Evolutionary conservation across 2,888 invertebrate species (phyloP), one percentile per base, ranked within the genome.

Genomic region (Trichogramma dendrolimi): DNA sequence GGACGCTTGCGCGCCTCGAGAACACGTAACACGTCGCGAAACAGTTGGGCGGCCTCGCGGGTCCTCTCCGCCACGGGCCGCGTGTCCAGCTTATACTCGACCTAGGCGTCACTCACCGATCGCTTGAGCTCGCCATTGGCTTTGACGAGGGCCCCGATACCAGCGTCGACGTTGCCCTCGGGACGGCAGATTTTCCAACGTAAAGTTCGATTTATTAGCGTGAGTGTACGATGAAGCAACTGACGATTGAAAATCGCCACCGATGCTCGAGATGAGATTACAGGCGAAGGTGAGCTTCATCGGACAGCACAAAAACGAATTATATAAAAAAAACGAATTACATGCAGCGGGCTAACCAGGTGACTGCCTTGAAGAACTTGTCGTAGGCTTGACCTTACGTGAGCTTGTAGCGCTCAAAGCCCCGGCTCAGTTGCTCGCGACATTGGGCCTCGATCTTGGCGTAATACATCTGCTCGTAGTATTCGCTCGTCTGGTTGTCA

Each of bases 271-370:
- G 10, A 83, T 82, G 14, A 92, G 79, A 67, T 90, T 86, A 74
- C 94, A 94, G 7, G 91, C 83, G 66, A 87, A 84, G 7, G 85
- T 84, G 46, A 90, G 74, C 69, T 86, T 87, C 81, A 93, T 84
- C 0, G 91, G 90, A 87, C 87, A 87, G 73, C 94, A 94, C 0
- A 92, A 75, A n/a, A n/a, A n/a, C n/a, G n/a, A n/a, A n/a, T n/a
- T n/a, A n/a, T n/a, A n/a, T n/a, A n/a, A n/a, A n/a, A n/a, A n/a
- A n/a, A n/a, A n/a, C n/a, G n/a, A n/a, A n/a, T n/a, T n/a, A n/a
- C 0, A 87, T 71, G 80, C 84, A 84, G 4, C 85, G 86, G 0
- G 85, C 81, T 5, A 83, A 66, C 68, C 80, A 79, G 0, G 87
- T 84, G 4, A 88, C 81, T 2, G 81, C 81, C 0, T 83, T 79